These are phyloP conservation scores for Caradrina kadenii DNA, from an alignment of 2,888 invertebrate genomes.

Conservation along the genomic window DNA sequence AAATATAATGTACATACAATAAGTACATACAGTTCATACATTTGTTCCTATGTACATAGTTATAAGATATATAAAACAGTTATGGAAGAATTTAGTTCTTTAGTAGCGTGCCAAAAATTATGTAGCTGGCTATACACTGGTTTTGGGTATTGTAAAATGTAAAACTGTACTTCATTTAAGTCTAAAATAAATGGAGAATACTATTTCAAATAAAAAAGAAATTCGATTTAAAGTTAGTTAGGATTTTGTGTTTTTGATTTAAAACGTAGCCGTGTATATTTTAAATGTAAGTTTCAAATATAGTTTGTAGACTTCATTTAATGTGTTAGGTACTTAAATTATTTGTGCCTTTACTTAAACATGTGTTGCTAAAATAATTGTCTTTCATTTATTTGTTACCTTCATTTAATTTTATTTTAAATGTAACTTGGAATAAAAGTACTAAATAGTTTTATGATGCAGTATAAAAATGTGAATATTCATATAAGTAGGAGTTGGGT, in stretches of 20 bases:
- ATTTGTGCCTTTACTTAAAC: constrained; percentile 82
- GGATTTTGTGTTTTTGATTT: constrained; percentile 60
- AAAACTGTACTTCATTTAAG: constrained; percentile 57
- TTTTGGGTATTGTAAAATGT: constrained; percentile 69
- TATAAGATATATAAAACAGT: constrained; percentile 67
- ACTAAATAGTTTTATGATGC: constrained; percentile 57
- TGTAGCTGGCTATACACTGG: constrained; percentile 76
- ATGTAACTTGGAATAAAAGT: constrained; percentile 44
- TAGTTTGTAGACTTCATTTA: constrained; percentile 60
- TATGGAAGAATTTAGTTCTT: constrained; percentile 77
- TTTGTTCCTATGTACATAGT: constrained; percentile 85
- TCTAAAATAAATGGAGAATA: constrained; percentile 41
- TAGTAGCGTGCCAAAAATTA: constrained; percentile 85
- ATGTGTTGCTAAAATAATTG: constrained; percentile 64
- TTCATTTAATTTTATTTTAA: constrained; percentile 58
- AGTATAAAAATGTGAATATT: constrained; percentile 57
- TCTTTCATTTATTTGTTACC: constrained; percentile 70
- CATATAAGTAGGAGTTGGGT: constrained; percentile 46
- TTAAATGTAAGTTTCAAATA: constrained; percentile 58
- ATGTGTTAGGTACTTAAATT: constrained; percentile 81
- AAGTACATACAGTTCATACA: constrained; percentile 70
- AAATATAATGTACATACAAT: constrained; percentile 67
- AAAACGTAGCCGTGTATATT: constrained; percentile 64
- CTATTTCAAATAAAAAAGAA: constrained; percentile 48
- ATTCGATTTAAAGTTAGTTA: constrained; percentile 30